These are phyloP conservation scores for Meloe dianella DNA, from an alignment of 2,888 invertebrate species.

Conservation along the genomic window DNA sequence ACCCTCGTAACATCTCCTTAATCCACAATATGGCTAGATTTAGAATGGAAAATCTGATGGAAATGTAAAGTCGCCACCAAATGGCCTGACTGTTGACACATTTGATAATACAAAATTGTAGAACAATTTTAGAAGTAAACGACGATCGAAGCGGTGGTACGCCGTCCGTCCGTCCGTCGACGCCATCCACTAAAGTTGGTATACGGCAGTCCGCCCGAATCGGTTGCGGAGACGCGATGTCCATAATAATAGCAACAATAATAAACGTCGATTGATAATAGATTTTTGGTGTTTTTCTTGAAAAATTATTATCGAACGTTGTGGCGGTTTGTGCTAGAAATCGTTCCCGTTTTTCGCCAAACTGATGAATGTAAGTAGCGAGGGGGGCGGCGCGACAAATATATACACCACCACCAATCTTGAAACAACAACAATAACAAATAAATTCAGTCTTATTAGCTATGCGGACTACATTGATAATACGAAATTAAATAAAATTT, in stretches of 20 bases:
- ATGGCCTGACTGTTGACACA: too few species aligned
- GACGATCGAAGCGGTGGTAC: constrained; percentile 11
- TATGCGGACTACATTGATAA: too few species aligned
- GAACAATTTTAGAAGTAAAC: not conserved
- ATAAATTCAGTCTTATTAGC: not conserved
- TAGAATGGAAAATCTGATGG: constrained; percentile 1
- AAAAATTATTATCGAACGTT: too few species aligned
- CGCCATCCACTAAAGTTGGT: constrained; percentile 33
- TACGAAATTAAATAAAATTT: not conserved
- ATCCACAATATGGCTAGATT: not conserved
- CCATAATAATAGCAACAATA: constrained; percentile 12
- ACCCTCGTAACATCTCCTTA: not conserved
- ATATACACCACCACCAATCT: constrained; percentile 24
- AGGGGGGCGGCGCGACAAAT: constrained; percentile 10
- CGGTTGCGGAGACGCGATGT: constrained; percentile 29
- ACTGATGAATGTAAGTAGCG: constrained; percentile 50
- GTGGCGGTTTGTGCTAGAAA: constrained; percentile 27
- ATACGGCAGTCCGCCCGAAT: constrained; percentile 33
- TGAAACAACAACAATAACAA: constrained; percentile 11
- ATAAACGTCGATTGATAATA: not conserved
- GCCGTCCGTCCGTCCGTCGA: constrained; percentile 28
- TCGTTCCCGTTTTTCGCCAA: constrained; percentile 38
- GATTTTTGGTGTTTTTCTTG: too few species aligned
- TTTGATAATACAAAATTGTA: too few species aligned
- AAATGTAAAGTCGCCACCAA: not conserved